Percentiles rank a stretch among this genome's conserved stretches.
These are phyloP conservation scores for Scolopax bukidnonensis DNA, from an alignment of 2,797 vertebrate genomes.

Conservation along the genomic window DNA sequence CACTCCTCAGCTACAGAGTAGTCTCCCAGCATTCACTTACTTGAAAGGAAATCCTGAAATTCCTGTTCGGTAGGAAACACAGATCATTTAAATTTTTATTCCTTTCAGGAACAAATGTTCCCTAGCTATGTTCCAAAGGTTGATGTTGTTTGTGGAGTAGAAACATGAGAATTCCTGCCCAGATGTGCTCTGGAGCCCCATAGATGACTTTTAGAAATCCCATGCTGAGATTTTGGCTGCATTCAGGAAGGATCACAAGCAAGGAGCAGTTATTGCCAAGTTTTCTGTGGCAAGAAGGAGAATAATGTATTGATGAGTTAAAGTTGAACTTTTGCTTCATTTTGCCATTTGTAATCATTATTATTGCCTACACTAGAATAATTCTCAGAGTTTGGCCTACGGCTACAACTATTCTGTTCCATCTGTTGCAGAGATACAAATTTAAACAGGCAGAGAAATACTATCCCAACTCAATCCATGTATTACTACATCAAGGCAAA, in stretches of 20 bases:
- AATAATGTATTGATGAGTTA: conserved; percentile 7
- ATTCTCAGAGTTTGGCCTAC: conserved; percentile 6
- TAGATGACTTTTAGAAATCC: conserved; percentile 19
- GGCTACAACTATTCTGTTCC: not conserved
- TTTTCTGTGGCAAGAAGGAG: not conserved
- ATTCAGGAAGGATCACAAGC: not conserved
- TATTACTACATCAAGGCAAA: not conserved
- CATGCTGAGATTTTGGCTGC: not conserved
- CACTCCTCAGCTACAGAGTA: not conserved
- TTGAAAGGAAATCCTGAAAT: conserved; percentile 44
- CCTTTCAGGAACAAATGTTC: conserved; percentile 7
- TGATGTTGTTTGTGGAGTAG: not conserved
- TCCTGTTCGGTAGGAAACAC: conserved; percentile 14
- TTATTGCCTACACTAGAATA: conserved; percentile 18
- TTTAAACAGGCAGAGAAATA: conserved; percentile 27
- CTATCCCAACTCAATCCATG: not conserved
- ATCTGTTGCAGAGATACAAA: conserved; percentile 32
- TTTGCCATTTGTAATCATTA: conserved; percentile 13
- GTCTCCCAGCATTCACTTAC: not conserved
- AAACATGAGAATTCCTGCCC: conserved; percentile 6
- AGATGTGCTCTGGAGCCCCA: not conserved
- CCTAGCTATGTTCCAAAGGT: not conserved
- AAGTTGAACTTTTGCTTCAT: conserved; percentile 24
- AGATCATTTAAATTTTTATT: conserved; percentile 30
- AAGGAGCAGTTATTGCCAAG: not conserved